phyloP scores from a whole-genome alignment of 2,113 vertebrate genomes.

The Psittacula cyanocephala region DNA sequence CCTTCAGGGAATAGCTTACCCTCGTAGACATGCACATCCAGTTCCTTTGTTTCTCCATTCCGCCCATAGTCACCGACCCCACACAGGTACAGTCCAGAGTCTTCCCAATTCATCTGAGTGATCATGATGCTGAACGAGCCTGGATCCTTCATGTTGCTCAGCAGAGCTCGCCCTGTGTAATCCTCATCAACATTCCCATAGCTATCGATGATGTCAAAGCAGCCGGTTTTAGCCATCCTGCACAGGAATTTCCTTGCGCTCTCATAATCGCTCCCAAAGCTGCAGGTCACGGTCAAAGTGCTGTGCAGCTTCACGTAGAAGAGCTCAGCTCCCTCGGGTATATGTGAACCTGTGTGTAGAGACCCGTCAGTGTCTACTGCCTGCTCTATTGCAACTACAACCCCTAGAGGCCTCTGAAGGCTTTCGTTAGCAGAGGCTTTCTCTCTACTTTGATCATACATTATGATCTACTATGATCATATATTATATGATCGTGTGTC shows the following conservation, averaged over 20 bases:
- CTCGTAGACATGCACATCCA: constrained; percentile 72
- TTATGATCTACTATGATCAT: too few relatives aligned
- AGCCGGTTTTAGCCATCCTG: background rate
- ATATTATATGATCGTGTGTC: fast-evolving
- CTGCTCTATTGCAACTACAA: too few relatives aligned
- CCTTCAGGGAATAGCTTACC: background rate
- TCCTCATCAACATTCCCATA: fast-evolving
- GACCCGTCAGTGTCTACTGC: background rate
- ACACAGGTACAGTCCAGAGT: constrained; percentile 65
- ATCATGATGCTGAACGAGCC: constrained; percentile 45
- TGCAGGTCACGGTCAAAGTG: constrained; percentile 42
- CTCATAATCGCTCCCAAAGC: fast-evolving
- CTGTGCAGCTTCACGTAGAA: constrained; percentile 54
- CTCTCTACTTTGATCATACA: too few relatives aligned
- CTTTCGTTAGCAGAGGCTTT: background rate
- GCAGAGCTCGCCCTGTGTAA: constrained; percentile 52
- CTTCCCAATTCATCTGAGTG: constrained; percentile 58
- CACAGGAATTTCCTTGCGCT: constrained; percentile 32
- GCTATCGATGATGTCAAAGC: constrained; percentile 30
- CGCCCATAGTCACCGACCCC: background rate
- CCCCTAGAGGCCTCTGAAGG: background rate
- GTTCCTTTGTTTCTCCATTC: background rate
- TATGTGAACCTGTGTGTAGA: background rate
- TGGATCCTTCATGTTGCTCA: fast-evolving
- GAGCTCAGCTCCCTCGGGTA: constrained; percentile 45